These are phyloP conservation scores for Augochlorella aurata DNA, from an alignment of 2,888 invertebrate genomes.

Conservation along the genomic window DNA sequence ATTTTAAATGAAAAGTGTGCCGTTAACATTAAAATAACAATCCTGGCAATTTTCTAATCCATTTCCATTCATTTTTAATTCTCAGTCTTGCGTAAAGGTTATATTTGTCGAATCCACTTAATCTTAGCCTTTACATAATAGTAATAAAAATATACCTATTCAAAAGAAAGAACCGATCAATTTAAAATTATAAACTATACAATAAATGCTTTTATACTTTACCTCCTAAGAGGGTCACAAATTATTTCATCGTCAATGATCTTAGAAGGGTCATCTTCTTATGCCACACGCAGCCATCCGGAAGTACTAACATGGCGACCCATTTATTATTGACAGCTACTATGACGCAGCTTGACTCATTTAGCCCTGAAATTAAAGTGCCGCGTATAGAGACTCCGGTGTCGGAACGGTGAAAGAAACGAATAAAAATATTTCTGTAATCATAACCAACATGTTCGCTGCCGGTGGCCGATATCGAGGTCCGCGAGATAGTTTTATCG, in stretches of 20 bases:
- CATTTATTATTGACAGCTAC: too few species aligned
- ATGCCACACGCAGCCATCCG: too few species aligned
- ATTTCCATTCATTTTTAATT: too few species aligned
- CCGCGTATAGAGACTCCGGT: not conserved
- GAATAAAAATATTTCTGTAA: conserved; percentile 2
- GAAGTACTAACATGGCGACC: not conserved
- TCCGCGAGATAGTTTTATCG: not conserved
- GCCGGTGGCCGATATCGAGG: not conserved
- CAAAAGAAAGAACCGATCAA: not conserved
- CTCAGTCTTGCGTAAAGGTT: too few species aligned
- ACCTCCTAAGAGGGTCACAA: not conserved
- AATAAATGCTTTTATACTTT: not conserved
- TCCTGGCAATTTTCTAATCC: too few species aligned
- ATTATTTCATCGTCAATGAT: not conserved
- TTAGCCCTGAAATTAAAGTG: not conserved
- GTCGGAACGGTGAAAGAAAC: not conserved
- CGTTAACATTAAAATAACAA: too few species aligned
- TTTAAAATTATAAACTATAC: not conserved
- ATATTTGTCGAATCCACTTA: too few species aligned
- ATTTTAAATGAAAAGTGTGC: too few species aligned
- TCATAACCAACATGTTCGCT: not conserved
- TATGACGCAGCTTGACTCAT: not conserved
- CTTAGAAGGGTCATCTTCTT: not conserved
- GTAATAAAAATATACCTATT: too few species aligned
- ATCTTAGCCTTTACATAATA: too few species aligned